phyloP scores from a whole-genome alignment of 2,113 vertebrate species.

The Capreolus pygargus region DNA sequence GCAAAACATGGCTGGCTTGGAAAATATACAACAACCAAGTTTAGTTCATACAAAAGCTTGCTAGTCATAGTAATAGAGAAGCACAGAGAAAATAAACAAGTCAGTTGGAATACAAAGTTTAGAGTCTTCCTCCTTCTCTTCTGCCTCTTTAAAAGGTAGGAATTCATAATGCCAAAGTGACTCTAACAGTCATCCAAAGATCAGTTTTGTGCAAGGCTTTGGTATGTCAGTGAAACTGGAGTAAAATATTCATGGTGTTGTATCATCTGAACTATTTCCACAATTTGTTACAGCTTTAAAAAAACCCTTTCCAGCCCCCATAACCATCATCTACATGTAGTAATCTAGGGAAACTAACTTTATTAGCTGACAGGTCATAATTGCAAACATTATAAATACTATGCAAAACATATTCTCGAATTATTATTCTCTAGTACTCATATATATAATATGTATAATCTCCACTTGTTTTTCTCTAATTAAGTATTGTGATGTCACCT shows the following conservation, averaged over 20 bases:
- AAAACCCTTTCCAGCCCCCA: background rate
- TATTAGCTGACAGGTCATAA: background rate
- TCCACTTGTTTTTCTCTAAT: background rate
- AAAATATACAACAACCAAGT: slow-evolving; percentile 27
- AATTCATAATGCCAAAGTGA: background rate
- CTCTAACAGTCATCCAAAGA: background rate
- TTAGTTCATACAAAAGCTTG: background rate
- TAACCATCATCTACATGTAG: background rate
- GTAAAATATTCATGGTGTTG: background rate
- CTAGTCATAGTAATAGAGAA: background rate
- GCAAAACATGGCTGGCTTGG: background rate
- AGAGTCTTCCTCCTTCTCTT: background rate
- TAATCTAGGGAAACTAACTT: background rate
- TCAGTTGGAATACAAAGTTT: background rate
- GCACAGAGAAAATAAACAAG: background rate
- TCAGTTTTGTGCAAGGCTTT: background rate
- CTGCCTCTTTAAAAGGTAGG: background rate
- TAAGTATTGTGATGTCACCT: background rate
- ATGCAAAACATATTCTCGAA: background rate
- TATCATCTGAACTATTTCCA: background rate
- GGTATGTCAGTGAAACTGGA: background rate
- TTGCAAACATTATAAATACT: background rate
- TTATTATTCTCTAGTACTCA: background rate
- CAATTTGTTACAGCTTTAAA: background rate
- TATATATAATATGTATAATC: background rate